Evolutionary conservation across 2,888 invertebrate genomes (phyloP).

Genomic region (Junonia oenone): DNA sequence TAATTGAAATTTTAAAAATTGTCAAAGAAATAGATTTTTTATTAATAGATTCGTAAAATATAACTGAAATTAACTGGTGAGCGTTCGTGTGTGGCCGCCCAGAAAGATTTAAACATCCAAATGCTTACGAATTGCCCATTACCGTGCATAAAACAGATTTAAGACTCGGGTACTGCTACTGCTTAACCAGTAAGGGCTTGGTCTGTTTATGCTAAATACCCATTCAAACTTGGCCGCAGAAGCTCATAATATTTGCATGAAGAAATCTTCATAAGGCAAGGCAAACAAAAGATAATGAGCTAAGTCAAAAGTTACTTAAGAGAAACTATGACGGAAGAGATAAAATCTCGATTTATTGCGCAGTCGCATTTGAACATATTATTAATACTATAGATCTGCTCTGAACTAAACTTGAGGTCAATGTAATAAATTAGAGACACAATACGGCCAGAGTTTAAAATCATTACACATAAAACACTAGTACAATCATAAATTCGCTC

Average conservation of each 20-base stretch:
- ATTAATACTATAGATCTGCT: slow-evolving; percentile 15
- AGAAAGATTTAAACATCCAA: slow-evolving; percentile 24
- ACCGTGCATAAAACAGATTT: slow-evolving; percentile 28
- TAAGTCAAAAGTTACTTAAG: slow-evolving; percentile 14
- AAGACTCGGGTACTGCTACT: slow-evolving; percentile 19
- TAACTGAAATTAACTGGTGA: slow-evolving; percentile 1
- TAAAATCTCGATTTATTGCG: slow-evolving; percentile 63
- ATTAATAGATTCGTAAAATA: not conserved
- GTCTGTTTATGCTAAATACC: slow-evolving; percentile 47
- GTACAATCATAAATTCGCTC: not conserved
- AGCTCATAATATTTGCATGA: slow-evolving; percentile 45
- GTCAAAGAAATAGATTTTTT: not conserved
- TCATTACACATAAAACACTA: not conserved
- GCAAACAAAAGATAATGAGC: slow-evolving; percentile 32
- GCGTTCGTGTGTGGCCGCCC: slow-evolving; percentile 25
- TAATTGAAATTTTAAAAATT: not conserved
- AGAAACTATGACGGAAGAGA: slow-evolving; percentile 31
- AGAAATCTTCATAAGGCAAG: slow-evolving; percentile 37
- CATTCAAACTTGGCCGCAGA: slow-evolving; percentile 42
- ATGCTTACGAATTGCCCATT: slow-evolving; percentile 31
- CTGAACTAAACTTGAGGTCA: slow-evolving; percentile 14
- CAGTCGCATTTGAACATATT: slow-evolving; percentile 57
- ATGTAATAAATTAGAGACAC: slow-evolving; percentile 13
- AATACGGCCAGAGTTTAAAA: slow-evolving; percentile 6
- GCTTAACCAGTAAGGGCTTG: slow-evolving; percentile 19